Evolutionary conservation across 2,113 vertebrate genomes (phyloP).

Genomic region (Limanda limanda): DNA sequence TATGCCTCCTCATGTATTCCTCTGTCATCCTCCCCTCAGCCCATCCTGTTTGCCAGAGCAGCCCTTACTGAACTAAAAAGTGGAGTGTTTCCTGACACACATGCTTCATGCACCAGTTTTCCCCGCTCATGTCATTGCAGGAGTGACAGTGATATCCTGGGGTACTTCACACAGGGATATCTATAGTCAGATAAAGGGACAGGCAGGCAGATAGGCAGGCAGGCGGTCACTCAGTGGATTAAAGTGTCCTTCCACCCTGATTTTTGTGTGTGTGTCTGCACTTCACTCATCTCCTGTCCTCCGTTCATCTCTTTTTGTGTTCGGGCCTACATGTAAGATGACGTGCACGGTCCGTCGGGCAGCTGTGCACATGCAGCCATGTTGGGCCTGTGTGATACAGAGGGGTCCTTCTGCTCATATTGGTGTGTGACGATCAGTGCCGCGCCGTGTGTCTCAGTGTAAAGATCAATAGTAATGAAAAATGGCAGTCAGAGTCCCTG

Average conservation of each 20-base stretch:
- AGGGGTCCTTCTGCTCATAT: constrained; percentile 48
- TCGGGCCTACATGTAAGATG: not conserved
- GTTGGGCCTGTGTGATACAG: constrained; percentile 32
- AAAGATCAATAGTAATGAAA: constrained; percentile 78
- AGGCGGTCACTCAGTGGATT: constrained; percentile 23
- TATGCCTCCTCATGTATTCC: constrained; percentile 10
- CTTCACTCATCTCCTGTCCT: not conserved
- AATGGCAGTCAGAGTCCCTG: constrained; percentile 68
- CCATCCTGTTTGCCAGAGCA: constrained; percentile 32
- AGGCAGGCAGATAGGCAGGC: constrained; percentile 15
- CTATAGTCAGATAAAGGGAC: constrained; percentile 58
- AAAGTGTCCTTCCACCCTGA: constrained; percentile 34
- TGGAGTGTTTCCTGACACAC: constrained; percentile 72
- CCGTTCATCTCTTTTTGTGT: not conserved
- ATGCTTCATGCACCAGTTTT: constrained; percentile 74
- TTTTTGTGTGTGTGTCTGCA: constrained; percentile 23
- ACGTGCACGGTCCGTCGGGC: constrained; percentile 5
- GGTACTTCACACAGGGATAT: constrained; percentile 61
- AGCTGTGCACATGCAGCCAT: constrained; percentile 20
- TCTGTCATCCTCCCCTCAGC: constrained; percentile 31
- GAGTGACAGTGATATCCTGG: constrained; percentile 69
- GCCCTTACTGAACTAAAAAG: constrained; percentile 63
- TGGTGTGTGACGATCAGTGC: constrained; percentile 70
- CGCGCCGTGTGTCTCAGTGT: constrained; percentile 39
- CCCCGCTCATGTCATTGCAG: constrained; percentile 43